Percentiles rank a stretch among this genome's conserved stretches.
Evolutionary conservation across 2,888 invertebrate species (phyloP).

Genomic region (Pegoplata infirma): DNA sequence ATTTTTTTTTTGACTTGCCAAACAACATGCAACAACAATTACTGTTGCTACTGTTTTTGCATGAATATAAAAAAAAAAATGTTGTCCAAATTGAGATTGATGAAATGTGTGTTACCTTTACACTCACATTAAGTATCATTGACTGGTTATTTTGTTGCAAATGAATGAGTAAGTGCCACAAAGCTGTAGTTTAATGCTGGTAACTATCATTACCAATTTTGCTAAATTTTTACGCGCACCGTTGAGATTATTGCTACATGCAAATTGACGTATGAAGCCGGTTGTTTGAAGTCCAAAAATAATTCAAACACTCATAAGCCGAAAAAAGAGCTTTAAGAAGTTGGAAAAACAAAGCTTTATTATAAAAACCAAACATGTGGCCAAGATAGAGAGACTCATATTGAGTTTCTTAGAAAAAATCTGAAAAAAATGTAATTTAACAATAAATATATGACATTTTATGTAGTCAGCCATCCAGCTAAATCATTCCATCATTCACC

Average conservation of each 20-base stretch:
- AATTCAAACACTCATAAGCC: constrained; percentile 2
- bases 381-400: constrained; percentile 9
- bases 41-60: neutral
- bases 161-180: constrained; percentile 35
- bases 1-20: neutral
- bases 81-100: neutral
- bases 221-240: constrained; percentile 7
- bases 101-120: neutral
- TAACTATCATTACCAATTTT: constrained; percentile 45
- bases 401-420: too few species aligned
- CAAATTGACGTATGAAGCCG: constrained; percentile 23
- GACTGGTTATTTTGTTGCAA: neutral
- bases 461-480: neutral
- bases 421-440: neutral
- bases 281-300: constrained; percentile 38
- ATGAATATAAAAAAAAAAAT: neutral
- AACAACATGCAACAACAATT: constrained; percentile 32
- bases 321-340: constrained; percentile 9
- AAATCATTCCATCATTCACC: neutral
- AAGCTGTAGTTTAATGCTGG: constrained; percentile 31
- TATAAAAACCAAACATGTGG: neutral
- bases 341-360: neutral
- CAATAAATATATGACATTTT: neutral
- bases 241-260: constrained; percentile 29
- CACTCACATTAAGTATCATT: neutral